Conservation (phyloP, 2,113 vertebrate genomes). For the Burhinus bistriatus region DNA sequence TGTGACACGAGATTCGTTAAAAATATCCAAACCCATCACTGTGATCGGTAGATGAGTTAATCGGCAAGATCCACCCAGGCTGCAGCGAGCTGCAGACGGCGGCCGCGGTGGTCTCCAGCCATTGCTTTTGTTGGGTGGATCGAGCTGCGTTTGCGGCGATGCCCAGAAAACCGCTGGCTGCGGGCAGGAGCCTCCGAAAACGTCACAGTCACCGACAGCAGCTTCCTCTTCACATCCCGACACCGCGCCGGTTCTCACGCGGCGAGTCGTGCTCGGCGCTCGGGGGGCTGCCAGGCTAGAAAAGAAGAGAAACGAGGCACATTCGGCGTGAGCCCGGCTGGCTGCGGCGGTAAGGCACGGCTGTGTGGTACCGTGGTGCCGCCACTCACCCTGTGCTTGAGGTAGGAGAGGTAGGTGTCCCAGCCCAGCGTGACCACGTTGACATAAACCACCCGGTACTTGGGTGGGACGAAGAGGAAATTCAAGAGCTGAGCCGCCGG, state of each 20-base stretch:
- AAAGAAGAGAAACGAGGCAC: neutral
- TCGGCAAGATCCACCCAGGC: neutral
- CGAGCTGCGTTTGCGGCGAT: rapidly evolving
- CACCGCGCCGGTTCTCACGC: rapidly evolving
- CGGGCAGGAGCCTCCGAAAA: rapidly evolving
- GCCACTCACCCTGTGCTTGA: conserved; percentile 85
- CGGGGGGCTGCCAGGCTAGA: neutral
- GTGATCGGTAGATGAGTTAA: neutral
- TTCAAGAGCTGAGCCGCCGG: conserved; percentile 87
- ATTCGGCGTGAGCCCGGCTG: rapidly evolving
- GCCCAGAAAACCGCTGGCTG: neutral
- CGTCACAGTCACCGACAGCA: rapidly evolving
- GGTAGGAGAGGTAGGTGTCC: conserved; percentile 92
- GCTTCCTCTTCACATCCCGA: neutral
- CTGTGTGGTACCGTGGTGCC: rapidly evolving
- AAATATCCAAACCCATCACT: rapidly evolving
- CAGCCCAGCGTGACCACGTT: conserved; percentile 89
- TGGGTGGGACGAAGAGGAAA: conserved; percentile 86
- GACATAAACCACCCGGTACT: conserved; percentile 86
- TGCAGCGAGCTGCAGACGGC: no score
- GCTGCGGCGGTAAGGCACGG: rapidly evolving
- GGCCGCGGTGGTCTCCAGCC: neutral
- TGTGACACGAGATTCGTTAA: neutral
- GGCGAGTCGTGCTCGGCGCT: rapidly evolving
- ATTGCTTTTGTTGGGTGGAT: rapidly evolving